These are phyloP conservation scores for Poecile montanus DNA, from an alignment of 2,797 vertebrate species.

Conservation along the genomic window DNA sequence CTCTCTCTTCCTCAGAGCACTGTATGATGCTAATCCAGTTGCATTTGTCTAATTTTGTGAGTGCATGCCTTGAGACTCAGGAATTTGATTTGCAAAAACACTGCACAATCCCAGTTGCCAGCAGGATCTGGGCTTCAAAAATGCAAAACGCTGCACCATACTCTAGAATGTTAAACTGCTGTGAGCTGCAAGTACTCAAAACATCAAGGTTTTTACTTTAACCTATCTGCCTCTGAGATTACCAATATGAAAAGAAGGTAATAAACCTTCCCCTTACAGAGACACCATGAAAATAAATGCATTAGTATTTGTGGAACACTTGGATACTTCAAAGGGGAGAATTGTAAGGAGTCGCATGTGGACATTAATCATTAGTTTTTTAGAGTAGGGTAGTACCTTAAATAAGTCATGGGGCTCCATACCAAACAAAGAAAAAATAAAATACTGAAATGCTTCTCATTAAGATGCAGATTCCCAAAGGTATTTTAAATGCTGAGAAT, in stretches of 20 bases:
- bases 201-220: neutral
- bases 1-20: neutral
- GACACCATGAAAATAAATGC: neutral
- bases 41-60: neutral
- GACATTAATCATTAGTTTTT: constrained; percentile 5
- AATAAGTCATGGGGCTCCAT: neutral
- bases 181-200: neutral
- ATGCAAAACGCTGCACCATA: neutral
- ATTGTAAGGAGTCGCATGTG: neutral
- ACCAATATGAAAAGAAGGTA: neutral
- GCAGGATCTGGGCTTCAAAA: neutral
- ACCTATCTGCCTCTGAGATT: neutral
- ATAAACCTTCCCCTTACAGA: neutral
- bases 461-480: neutral
- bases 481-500: constrained; percentile 6
- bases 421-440: neutral
- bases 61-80: neutral
- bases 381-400: neutral
- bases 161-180: neutral
- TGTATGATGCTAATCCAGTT: neutral
- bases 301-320: neutral
- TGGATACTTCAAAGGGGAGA: neutral
- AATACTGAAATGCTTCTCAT: constrained; percentile 3
- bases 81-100: neutral
- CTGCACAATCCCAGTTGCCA: neutral